Base-by-base conservation (phyloP, 2,888 invertebrate species). In the Coelopa pilipes region DNA sequence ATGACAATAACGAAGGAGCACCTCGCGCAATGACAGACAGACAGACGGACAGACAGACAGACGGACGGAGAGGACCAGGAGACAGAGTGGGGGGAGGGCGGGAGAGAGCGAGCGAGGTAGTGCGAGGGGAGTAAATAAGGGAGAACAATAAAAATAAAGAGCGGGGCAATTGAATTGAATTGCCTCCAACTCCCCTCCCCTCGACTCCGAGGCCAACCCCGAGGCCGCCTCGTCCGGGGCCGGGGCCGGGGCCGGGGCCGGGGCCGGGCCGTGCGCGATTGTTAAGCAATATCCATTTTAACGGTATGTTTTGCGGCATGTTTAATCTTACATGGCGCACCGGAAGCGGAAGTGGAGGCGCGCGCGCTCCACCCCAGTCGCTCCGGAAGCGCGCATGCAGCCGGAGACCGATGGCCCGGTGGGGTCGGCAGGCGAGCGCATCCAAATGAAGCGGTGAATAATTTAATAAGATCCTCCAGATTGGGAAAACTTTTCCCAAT, bases 401-500 rank as follows among this genome's bases (percentile, higher is more conserved):
- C 65, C 53, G 65, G 17, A 53, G 55, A 71, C 53, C 63, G 53
- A 53, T 53, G 63, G 15, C 71, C 71, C n/a, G n/a, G n/a, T n/a
- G n/a, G n/a, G 63, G 63, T 34, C 62, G 62, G 53, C 62, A 71
- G 63, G 19, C 11, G 45, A 15, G 46, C 50, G 45, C 24, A 72
- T 70, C 80, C 81, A 83, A 83, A 83, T 83, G 83, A 83, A 81
- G 81, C 81, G 80, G 82, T 83, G 81, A 83, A 83, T 83, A 83
- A 83, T 83, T 83, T 82, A 83, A 82, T 82, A 82, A 78, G 76
- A 76, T 75, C 76, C 70, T 74, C 69, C 60, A 71, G 72, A 72
- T 75, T 74, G 63, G 50, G 50, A 72, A 76, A 79, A 74, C 59
- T 63, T 47, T 66, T 72, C 65, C 62, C 21, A 60, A 70, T 59